Percentiles rank a stretch among this genome's conserved stretches.
Conservation (phyloP, 1,140 invertebrate genomes). For the Luehdorfia chinensis region DNA sequence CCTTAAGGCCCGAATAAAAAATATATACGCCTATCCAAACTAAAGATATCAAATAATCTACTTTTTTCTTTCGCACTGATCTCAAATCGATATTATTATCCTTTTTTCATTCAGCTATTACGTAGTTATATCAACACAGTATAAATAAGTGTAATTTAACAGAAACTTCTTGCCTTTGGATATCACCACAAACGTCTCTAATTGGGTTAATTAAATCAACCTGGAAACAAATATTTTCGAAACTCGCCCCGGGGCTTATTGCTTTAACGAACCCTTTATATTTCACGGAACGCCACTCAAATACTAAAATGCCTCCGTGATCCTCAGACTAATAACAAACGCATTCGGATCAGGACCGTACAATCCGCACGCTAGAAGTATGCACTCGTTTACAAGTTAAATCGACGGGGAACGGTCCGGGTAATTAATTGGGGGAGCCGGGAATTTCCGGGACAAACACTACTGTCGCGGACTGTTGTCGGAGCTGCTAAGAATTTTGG, state of each 20-base stretch:
- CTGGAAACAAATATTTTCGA: constrained; percentile 5
- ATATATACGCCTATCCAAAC: too few relatives aligned
- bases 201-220: constrained; percentile 7
- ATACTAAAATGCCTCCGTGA: constrained; percentile 1
- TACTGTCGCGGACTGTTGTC: constrained; percentile 19
- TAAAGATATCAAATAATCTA: too few relatives aligned
- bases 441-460: constrained; percentile 30
- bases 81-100: too few relatives aligned
- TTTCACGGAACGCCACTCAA: background rate
- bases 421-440: constrained; percentile 29
- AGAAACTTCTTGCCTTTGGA: too few relatives aligned
- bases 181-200: background rate
- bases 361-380: constrained; percentile 17
- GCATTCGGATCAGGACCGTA: constrained; percentile 8
- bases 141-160: too few relatives aligned
- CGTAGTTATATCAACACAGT: too few relatives aligned
- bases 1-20: too few relatives aligned
- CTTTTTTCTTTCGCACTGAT: too few relatives aligned
- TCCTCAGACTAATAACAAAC: constrained; percentile 7
- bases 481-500: background rate
- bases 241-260: background rate
- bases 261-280: constrained; percentile 9
- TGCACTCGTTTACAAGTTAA: constrained; percentile 34
- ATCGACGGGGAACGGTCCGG: constrained; percentile 27
- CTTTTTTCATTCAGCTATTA: too few relatives aligned